Conservation (phyloP, 1,140 invertebrate genomes). For the Babylonia areolata region DNA sequence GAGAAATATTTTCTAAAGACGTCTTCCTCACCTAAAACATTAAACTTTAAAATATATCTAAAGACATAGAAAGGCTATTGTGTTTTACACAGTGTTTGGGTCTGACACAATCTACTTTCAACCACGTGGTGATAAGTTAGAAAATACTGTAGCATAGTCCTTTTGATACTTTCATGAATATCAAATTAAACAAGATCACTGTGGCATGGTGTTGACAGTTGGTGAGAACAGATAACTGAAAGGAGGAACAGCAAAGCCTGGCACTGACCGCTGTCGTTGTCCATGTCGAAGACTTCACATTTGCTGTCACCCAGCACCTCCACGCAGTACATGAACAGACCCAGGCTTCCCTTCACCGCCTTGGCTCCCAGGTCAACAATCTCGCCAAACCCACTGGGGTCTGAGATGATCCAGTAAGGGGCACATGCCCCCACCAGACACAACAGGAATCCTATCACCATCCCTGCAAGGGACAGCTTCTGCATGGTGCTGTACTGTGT, state of each 20-base stretch:
- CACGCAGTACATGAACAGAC: constrained; percentile 13
- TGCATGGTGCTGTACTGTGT: constrained; percentile 19
- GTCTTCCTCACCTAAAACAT: no score
- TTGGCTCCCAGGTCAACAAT: not conserved
- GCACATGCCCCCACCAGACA: not conserved
- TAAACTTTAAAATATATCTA: no score
- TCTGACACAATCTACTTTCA: no score
- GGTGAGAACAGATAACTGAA: no score
- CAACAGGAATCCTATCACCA: constrained; percentile 19
- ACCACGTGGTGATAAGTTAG: no score
- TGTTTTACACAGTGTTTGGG: no score
- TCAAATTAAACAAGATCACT: no score
- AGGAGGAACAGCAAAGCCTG: not conserved
- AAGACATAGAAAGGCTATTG: no score
- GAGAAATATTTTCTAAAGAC: no score
- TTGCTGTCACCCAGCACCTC: not conserved
- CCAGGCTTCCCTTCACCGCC: not conserved
- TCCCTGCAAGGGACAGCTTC: constrained; percentile 22
- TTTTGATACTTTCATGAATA: not conserved
- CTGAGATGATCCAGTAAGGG: constrained; percentile 25
- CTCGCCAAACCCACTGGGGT: not conserved
- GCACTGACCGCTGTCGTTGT: not conserved
- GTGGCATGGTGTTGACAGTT: no score
- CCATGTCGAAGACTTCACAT: not conserved
- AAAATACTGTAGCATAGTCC: not conserved